Base-by-base conservation (phyloP, 2,113 vertebrate species). In the Delphinus delphis region DNA sequence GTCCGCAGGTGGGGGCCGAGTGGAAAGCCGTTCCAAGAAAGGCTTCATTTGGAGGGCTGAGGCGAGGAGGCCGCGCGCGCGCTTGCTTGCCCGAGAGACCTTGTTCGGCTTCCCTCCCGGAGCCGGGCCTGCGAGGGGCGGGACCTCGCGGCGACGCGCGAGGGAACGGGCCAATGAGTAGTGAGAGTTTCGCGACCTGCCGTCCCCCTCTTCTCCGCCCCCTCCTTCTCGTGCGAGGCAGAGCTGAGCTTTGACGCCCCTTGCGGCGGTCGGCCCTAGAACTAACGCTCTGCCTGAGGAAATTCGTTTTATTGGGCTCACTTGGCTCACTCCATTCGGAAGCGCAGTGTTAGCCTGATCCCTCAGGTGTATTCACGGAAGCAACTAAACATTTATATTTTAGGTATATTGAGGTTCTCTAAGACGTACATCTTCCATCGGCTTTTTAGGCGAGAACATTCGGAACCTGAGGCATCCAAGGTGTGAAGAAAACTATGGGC, bases 241-340 rank as follows among this genome's bases (percentile, higher is more conserved):
- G 79, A 62, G 53, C 26, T 12, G 1, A 8, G 53, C 25, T 67
- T 9, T 8, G 14, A 15, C 20, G 18, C 62, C 10, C 6, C 21
- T 41, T n/a, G 25, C 23, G 15, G 50, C 67, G 6, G 5, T 53
- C 15, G 15, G 21, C 83, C 55, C 41, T 5, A 17, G 53, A 38
- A 2, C 25, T 8, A 7, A 60, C 8, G 0, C 31, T 17, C 12
- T 11, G 7, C 44, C 12, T 0, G 38, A 23, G 20, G 47, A 28
- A 79, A n/a, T 33, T 7, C 6, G 31, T 47, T 93, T 79, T 14
- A 18, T 1, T 4, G 38, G 20, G 18, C 10, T 68, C n/a, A 14
- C 25, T 70, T 21, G 20, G 18, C 10, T 68, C n/a, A 14, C 25
- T 63, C 26, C 50, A 0, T 31, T 4, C 14, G 55, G 82, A 14